Conservation (phyloP, 2,797 vertebrate genomes). For the Falco biarmicus region DNA sequence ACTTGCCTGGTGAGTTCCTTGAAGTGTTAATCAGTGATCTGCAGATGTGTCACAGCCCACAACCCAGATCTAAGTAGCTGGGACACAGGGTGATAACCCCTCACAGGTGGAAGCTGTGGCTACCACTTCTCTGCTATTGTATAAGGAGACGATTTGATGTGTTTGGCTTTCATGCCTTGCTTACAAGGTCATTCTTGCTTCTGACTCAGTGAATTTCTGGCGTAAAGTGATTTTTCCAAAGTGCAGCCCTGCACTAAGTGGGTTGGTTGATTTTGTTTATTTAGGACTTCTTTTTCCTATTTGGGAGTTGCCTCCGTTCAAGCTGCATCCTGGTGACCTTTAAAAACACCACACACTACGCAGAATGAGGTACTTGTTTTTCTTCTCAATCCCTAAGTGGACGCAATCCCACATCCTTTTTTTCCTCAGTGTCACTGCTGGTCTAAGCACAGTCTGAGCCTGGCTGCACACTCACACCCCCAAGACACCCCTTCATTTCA, state of each 20-base stretch:
- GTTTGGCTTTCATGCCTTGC: neutral
- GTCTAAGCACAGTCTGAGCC: neutral
- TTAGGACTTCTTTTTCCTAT: neutral
- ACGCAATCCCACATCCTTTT: neutral
- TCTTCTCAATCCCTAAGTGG: neutral
- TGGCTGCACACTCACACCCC: neutral
- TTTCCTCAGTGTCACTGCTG: neutral
- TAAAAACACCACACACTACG: neutral
- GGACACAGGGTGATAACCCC: neutral
- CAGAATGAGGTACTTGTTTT: neutral
- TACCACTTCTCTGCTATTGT: neutral
- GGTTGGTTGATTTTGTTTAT: neutral
- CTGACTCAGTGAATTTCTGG: constrained; percentile 19
- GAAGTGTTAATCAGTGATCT: neutral
- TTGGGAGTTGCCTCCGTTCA: neutral
- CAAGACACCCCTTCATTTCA: neutral
- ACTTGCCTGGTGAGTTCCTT: neutral
- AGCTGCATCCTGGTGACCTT: neutral
- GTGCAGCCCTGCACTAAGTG: neutral
- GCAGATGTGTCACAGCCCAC: neutral
- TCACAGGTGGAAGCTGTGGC: neutral
- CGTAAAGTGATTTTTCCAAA: constrained; percentile 14
- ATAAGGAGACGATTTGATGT: neutral
- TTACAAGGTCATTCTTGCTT: constrained; percentile 22
- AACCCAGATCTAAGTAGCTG: neutral